Conservation (phyloP, 2,888 invertebrate species). For the Nycteola revayana region DNA sequence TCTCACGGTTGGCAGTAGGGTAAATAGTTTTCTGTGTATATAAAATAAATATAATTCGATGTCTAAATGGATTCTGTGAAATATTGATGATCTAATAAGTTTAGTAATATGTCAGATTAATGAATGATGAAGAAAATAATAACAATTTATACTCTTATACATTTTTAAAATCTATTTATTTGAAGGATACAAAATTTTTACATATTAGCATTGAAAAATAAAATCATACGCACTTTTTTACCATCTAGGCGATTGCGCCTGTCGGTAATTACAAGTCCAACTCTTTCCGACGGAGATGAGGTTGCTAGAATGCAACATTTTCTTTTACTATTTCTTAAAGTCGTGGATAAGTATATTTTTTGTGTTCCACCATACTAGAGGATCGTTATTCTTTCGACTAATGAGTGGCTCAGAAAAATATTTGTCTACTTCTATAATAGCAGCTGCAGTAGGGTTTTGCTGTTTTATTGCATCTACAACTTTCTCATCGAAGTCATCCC, state of each 20-base stretch:
- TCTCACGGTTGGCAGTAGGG: too few relatives aligned
- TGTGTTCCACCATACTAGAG: constrained; percentile 1
- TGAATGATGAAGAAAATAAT: too few relatives aligned
- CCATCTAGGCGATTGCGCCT: constrained; percentile 3
- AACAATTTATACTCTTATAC: too few relatives aligned
- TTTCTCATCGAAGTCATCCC: constrained; percentile 1
- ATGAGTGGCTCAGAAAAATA: constrained; percentile 1
- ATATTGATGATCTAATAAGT: too few relatives aligned
- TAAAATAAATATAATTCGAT: too few relatives aligned
- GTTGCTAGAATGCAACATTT: constrained; percentile 1
- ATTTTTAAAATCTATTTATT: too few relatives aligned
- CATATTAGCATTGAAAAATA: not conserved
- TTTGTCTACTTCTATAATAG: constrained; percentile 5
- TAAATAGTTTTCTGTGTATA: too few relatives aligned
- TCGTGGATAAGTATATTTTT: constrained; percentile 3
- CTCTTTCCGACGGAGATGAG: constrained; percentile 1
- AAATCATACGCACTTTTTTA: constrained; percentile 1
- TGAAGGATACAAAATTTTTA: too few relatives aligned
- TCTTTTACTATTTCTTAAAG: constrained; percentile 2
- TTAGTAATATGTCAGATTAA: too few relatives aligned
- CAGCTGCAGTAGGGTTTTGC: constrained; percentile 4
- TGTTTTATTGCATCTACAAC: constrained; percentile 2
- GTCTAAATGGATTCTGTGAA: too few relatives aligned
- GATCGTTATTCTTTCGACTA: constrained; percentile 1
- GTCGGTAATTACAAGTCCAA: not conserved